Evolutionary conservation across 2,797 vertebrate species (phyloP).

Genomic region (Basileuterus tristriatus): DNA sequence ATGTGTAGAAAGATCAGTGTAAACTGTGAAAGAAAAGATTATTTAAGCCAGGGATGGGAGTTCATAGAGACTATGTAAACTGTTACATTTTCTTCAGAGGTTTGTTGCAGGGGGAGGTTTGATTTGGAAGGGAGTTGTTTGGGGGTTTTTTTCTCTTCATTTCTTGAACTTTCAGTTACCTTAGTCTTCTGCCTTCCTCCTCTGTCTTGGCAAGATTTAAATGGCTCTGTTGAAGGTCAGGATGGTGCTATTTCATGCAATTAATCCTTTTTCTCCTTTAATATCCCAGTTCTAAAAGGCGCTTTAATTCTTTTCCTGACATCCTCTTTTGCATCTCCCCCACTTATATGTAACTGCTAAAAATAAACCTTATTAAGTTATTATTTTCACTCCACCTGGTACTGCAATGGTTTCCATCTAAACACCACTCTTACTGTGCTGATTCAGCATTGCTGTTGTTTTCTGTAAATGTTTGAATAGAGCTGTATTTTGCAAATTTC

Average conservation of each 20-base stretch:
- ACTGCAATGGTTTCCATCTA: neutral
- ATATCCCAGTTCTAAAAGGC: neutral
- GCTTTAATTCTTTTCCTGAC: neutral
- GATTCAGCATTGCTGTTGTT: neutral
- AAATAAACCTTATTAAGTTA: neutral
- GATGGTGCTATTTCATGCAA: neutral
- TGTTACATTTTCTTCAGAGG: neutral
- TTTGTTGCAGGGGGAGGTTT: fast-evolving
- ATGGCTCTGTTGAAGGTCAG: neutral
- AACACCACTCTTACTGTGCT: neutral
- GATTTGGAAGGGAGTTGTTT: neutral
- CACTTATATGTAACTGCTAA: neutral
- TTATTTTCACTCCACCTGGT: neutral
- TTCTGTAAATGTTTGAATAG: neutral
- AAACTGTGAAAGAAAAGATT: neutral
- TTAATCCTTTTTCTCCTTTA: neutral
- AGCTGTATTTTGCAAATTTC: neutral
- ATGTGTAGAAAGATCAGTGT: neutral
- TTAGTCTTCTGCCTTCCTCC: neutral
- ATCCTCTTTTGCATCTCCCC: neutral
- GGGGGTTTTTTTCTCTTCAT: neutral
- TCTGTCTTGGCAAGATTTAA: neutral
- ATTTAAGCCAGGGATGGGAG: neutral
- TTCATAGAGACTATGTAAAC: neutral
- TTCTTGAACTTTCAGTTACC: neutral